Percentiles rank a stretch among this genome's conserved stretches.
These are phyloP conservation scores for Zeugodacus cucurbitae DNA, from an alignment of 1,140 invertebrate species.

Conservation along the genomic window DNA sequence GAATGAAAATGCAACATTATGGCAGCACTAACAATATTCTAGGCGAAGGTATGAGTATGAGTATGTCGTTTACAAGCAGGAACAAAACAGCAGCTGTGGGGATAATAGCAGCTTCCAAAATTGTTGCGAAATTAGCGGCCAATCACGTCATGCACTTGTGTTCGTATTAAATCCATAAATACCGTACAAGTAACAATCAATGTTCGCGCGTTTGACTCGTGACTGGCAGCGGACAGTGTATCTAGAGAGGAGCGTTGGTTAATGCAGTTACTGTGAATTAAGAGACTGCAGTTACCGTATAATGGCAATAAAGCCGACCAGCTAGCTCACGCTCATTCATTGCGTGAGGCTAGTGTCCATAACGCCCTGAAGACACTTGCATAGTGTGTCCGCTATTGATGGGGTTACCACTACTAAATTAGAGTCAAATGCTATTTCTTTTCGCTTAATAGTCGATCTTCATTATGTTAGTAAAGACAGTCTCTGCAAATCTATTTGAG, in stretches of 20 bases:
- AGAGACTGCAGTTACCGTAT: background rate
- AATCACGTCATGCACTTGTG: conserved; percentile 33
- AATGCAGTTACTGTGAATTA: background rate
- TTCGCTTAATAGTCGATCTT: background rate
- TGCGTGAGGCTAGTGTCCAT: conserved; percentile 33
- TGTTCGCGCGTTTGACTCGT: conserved; percentile 33
- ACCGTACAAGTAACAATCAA: background rate
- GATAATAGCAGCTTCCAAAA: conserved; percentile 34
- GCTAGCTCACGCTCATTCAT: conserved; percentile 13
- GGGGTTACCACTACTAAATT: background rate
- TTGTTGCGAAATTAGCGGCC: conserved; percentile 32
- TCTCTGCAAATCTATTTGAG: too few relatives aligned
- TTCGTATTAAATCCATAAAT: conserved; percentile 22
- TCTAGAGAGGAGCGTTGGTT: background rate
- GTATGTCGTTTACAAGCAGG: background rate
- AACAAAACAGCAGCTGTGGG: conserved; percentile 3
- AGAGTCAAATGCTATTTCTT: background rate
- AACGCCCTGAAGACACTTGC: background rate
- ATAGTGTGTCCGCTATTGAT: background rate
- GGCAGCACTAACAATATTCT: background rate
- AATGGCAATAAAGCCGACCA: background rate
- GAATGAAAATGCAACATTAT: background rate
- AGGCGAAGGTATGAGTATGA: background rate
- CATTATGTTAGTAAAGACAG: background rate
- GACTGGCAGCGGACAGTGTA: conserved; percentile 27